Conservation (phyloP, 2,888 invertebrate genomes). For the Aphelenchoides bicaudatus region DNA sequence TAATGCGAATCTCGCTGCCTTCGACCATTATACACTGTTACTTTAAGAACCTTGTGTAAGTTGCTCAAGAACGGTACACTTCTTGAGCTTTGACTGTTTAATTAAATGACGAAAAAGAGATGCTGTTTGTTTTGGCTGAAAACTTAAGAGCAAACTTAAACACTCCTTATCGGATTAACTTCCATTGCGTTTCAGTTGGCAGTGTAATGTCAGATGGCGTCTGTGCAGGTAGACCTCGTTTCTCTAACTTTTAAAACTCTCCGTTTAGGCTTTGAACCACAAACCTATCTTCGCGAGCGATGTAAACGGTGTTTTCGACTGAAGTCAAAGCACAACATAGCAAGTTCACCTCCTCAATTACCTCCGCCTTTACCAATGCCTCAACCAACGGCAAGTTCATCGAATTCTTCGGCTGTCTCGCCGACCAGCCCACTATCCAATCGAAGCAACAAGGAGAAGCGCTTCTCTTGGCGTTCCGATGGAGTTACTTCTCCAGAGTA, state of each 20-base stretch:
- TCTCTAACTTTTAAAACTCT: too few species aligned
- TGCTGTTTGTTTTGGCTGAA: too few species aligned
- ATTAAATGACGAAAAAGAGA: too few species aligned
- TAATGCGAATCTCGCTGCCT: background rate
- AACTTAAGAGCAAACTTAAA: too few species aligned
- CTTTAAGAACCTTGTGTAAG: slow-evolving; percentile 12
- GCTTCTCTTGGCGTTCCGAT: slow-evolving; percentile 30
- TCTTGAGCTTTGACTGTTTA: too few species aligned
- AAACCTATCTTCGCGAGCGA: slow-evolving; percentile 60
- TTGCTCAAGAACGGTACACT: background rate
- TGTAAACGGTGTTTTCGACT: slow-evolving; percentile 62
- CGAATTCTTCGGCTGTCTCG: slow-evolving; percentile 12
- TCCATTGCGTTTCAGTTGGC: slow-evolving; percentile 11
- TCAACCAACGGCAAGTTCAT: slow-evolving; percentile 6
- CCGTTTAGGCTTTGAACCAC: slow-evolving; percentile 63
- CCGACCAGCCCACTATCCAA: slow-evolving; percentile 21
- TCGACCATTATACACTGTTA: slow-evolving; percentile 9
- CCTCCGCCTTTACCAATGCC: slow-evolving; percentile 16
- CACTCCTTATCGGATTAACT: background rate
- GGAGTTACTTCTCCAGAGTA: slow-evolving; percentile 11
- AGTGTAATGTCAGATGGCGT: slow-evolving; percentile 29
- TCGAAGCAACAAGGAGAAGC: slow-evolving; percentile 24
- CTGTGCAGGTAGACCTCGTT: too few species aligned
- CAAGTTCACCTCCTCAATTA: background rate
- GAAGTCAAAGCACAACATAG: slow-evolving; percentile 49